Conservation (phyloP, 2,888 invertebrate genomes). For the Hirtodrosophila trivittata region DNA sequence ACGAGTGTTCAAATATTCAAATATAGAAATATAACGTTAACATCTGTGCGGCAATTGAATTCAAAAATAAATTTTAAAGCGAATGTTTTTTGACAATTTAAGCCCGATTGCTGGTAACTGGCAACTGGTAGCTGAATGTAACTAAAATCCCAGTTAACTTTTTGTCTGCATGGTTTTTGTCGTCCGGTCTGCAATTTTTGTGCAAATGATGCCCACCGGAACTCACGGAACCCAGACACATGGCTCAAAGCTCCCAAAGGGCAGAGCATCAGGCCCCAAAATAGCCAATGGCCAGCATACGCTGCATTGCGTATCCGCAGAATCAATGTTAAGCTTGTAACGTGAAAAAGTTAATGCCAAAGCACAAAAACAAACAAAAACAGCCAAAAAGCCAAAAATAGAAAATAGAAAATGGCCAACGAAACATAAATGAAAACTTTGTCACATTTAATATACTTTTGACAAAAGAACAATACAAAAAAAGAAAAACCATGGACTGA, state of each 20-base stretch:
- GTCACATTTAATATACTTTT: no score
- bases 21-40: no score
- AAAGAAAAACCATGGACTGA: no score
- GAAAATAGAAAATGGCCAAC: conserved; percentile 28
- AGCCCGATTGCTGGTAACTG: conserved; percentile 34
- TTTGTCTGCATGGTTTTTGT: conserved; percentile 44
- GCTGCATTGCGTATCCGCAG: conserved; percentile 52
- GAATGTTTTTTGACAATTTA: conserved; percentile 32
- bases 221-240: conserved; percentile 56
- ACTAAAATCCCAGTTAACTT: conserved; percentile 58
- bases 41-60: no score
- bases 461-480: no score
- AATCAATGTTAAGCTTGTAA: conserved; percentile 70
- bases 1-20: no score
- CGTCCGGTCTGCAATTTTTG: conserved; percentile 64
- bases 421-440: no score
- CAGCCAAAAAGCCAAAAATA: conserved; percentile 25
- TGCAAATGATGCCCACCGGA: conserved; percentile 76
- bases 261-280: conserved; percentile 16
- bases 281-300: conserved; percentile 19
- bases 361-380: conserved; percentile 19
- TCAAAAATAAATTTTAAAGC: no score
- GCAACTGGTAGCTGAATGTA: conserved; percentile 18
- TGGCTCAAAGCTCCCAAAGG: conserved; percentile 52
- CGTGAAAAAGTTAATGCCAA: conserved; percentile 63